phyloP scores from a whole-genome alignment of 2,888 invertebrate genomes.

The Camponotus fellah region DNA sequence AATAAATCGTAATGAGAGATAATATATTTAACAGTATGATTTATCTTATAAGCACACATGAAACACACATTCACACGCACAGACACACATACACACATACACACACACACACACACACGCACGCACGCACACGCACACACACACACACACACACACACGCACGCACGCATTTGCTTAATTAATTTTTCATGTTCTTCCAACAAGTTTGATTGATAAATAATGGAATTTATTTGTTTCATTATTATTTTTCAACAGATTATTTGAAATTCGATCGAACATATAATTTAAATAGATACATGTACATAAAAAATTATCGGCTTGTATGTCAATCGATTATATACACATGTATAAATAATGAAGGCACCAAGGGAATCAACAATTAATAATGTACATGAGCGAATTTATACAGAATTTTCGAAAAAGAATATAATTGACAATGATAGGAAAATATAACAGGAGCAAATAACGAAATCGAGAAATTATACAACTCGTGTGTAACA shows the following conservation, averaged over 20 bases:
- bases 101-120: no score
- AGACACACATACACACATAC: no score
- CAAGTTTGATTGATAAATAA: slow-evolving; percentile 46
- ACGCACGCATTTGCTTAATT: not conserved
- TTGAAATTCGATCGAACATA: slow-evolving; percentile 49
- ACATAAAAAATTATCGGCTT: slow-evolving; percentile 49
- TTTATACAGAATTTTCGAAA: slow-evolving; percentile 48
- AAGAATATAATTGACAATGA: slow-evolving; percentile 40
- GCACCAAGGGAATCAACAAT: slow-evolving; percentile 76
- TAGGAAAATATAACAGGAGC: slow-evolving; percentile 27
- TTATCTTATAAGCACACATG: not conserved
- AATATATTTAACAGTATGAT: slow-evolving; percentile 14
- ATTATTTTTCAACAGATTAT: slow-evolving; percentile 63
- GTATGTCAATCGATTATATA: slow-evolving; percentile 71
- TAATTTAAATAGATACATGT: slow-evolving; percentile 52
- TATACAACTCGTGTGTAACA: slow-evolving; percentile 22
- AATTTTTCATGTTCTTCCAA: not conserved
- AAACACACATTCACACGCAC: no score
- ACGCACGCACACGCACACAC: no score
- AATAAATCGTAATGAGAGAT: not conserved
- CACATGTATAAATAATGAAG: slow-evolving; percentile 75
- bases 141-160: no score
- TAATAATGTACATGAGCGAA: slow-evolving; percentile 68
- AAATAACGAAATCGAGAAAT: slow-evolving; percentile 10
- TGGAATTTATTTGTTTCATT: slow-evolving; percentile 56